These are phyloP conservation scores for Nestor notabilis DNA, from an alignment of 2,113 vertebrate species.

Conservation along the genomic window DNA sequence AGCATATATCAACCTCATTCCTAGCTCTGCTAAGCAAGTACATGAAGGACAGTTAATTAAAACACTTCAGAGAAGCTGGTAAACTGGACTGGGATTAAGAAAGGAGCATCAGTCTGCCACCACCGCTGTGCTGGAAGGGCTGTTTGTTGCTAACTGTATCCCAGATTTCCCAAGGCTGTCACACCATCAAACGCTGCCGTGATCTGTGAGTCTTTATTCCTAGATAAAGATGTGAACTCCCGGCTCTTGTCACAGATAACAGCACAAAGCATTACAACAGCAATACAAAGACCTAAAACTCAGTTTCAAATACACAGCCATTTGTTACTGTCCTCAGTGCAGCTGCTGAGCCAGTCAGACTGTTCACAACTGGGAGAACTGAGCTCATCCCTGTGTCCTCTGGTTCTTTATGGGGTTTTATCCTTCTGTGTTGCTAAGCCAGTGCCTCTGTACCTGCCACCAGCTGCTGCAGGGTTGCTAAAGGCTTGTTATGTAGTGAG, in stretches of 20 bases:
- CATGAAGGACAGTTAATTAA: background rate
- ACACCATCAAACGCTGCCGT: background rate
- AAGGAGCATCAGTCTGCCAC: background rate
- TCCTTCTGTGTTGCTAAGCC: background rate
- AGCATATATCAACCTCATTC: background rate
- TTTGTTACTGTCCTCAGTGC: conserved; percentile 5
- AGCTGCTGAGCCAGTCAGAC: background rate
- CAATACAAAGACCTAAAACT: background rate
- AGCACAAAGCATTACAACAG: background rate
- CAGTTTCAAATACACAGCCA: background rate
- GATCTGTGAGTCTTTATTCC: conserved; percentile 23
- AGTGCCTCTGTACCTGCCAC: background rate
- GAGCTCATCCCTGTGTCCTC: background rate
- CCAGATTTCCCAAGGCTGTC: conserved; percentile 47
- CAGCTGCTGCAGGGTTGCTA: background rate
- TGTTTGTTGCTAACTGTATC: background rate
- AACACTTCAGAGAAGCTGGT: background rate
- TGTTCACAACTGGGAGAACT: background rate
- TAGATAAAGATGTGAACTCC: conserved; percentile 59
- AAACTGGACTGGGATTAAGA: background rate
- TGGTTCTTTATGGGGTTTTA: background rate
- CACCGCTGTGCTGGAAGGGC: background rate
- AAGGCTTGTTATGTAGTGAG: background rate
- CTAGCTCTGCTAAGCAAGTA: background rate
- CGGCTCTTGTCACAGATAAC: conserved; percentile 45